These are phyloP conservation scores for Calameuta pallipes DNA, from an alignment of 2,888 invertebrate species.

Conservation along the genomic window DNA sequence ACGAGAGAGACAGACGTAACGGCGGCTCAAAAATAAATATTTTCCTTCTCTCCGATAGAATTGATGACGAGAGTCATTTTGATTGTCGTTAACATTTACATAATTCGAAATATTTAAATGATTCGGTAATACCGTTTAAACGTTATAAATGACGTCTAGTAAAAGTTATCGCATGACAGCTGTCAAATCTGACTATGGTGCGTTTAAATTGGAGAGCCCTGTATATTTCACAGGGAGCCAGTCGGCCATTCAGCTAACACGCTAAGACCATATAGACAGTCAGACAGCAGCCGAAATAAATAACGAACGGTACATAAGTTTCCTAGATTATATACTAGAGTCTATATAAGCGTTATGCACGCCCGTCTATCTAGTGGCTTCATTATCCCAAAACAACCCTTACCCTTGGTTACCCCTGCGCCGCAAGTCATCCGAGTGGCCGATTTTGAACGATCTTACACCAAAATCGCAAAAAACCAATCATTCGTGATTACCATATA, in stretches of 20 bases:
- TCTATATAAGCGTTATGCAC: conserved; percentile 20
- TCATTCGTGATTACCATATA: not conserved
- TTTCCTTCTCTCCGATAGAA: not conserved
- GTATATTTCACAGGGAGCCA: conserved; percentile 21
- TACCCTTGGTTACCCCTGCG: not conserved
- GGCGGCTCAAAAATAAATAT: not conserved
- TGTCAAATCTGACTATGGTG: not conserved
- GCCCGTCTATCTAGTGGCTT: conserved; percentile 24
- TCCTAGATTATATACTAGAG: conserved; percentile 21
- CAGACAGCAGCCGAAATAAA: conserved; percentile 35
- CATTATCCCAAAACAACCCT: conserved; percentile 16
- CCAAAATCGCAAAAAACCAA: not conserved
- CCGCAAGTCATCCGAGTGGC: not conserved
- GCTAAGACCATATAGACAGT: conserved; percentile 6
- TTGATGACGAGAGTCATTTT: not conserved
- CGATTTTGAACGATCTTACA: not conserved
- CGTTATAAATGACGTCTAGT: not conserved
- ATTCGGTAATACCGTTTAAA: not conserved
- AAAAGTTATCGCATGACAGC: not conserved
- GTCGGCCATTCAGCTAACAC: conserved; percentile 26
- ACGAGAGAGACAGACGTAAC: not conserved
- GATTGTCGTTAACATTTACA: not conserved
- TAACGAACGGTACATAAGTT: conserved; percentile 34
- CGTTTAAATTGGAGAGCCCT: not conserved
- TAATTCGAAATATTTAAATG: not conserved